Evolutionary conservation across 2,113 vertebrate species (phyloP).

Genomic region (Melozone crissalis): DNA sequence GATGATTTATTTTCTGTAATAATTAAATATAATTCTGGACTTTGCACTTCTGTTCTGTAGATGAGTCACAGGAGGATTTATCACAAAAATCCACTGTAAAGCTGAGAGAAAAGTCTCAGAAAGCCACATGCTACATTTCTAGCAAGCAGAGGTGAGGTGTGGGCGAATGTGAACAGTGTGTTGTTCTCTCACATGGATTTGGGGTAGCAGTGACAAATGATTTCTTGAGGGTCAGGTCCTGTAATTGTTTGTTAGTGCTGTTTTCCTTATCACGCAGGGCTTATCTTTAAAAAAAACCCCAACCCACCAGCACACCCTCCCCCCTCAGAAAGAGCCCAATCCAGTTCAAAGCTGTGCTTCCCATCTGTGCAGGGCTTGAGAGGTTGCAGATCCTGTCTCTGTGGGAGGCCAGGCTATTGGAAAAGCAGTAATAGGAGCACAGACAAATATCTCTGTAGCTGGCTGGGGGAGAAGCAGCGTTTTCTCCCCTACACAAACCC

Average conservation of each 20-base stretch:
- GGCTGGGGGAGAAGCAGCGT: not conserved
- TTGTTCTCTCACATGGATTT: not conserved
- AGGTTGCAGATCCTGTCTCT: constrained; percentile 18
- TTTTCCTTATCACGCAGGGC: constrained; percentile 15
- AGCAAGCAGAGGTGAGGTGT: not conserved
- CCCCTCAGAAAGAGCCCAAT: not conserved
- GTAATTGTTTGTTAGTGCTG: constrained; percentile 15
- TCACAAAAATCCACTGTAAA: not conserved
- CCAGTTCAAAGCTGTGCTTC: not conserved
- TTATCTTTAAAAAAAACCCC: not conserved
- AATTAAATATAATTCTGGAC: not conserved
- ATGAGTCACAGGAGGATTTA: not conserved
- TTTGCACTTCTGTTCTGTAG: not conserved
- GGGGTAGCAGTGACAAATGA: not conserved
- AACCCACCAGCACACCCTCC: not conserved
- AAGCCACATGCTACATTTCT: not conserved
- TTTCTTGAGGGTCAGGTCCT: not conserved
- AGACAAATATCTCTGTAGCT: not conserved
- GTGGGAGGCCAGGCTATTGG: constrained; percentile 56
- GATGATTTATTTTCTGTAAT: not conserved
- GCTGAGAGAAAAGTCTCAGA: not conserved
- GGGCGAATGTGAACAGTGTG: not conserved
- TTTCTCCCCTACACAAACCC: not conserved
- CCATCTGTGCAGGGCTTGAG: constrained; percentile 15
- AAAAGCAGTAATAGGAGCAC: not conserved